phyloP scores from a whole-genome alignment of 2,113 vertebrate genomes.

The Melanostigma gelatinosum region DNA sequence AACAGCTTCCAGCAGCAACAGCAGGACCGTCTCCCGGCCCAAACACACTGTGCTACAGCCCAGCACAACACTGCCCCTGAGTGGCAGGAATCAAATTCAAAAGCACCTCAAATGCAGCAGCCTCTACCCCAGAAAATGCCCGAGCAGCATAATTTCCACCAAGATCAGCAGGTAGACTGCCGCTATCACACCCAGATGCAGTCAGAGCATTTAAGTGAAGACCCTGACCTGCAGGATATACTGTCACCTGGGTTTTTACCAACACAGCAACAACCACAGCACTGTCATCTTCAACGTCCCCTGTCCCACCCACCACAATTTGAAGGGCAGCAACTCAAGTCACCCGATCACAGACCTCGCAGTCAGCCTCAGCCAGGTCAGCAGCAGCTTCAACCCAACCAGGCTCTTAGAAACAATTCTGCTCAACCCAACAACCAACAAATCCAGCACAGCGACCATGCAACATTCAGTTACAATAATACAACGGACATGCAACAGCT shows the following conservation, averaged over 20 bases:
- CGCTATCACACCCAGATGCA: slow-evolving; percentile 76
- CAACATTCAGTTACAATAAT: slow-evolving; percentile 72
- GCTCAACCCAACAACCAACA: slow-evolving; percentile 75
- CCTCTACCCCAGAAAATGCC: slow-evolving; percentile 54
- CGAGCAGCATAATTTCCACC: slow-evolving; percentile 78
- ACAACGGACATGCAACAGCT: slow-evolving; percentile 77
- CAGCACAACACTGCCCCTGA: slow-evolving; percentile 80
- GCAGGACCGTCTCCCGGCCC: slow-evolving; percentile 56
- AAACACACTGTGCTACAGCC: slow-evolving; percentile 72
- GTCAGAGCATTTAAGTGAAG: slow-evolving; percentile 85
- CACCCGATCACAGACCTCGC: slow-evolving; percentile 78
- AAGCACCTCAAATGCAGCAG: slow-evolving; percentile 70
- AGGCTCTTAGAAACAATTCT: slow-evolving; percentile 69
- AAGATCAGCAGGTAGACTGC: slow-evolving; percentile 71
- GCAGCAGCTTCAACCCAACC: slow-evolving; percentile 67
- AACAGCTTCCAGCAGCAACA: slow-evolving; percentile 75
- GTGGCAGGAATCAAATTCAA: slow-evolving; percentile 80
- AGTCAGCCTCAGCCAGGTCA: slow-evolving; percentile 80
- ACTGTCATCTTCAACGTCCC: slow-evolving; percentile 74
- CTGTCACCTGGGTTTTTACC: slow-evolving; percentile 78
- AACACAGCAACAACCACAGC: slow-evolving; percentile 75
- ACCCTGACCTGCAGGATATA: slow-evolving; percentile 83
- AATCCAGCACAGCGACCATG: slow-evolving; percentile 75
- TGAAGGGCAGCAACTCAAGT: slow-evolving; percentile 79
- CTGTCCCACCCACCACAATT: slow-evolving; percentile 79